Base-by-base conservation (phyloP, 2,888 invertebrate genomes). In the Muscina levida region DNA sequence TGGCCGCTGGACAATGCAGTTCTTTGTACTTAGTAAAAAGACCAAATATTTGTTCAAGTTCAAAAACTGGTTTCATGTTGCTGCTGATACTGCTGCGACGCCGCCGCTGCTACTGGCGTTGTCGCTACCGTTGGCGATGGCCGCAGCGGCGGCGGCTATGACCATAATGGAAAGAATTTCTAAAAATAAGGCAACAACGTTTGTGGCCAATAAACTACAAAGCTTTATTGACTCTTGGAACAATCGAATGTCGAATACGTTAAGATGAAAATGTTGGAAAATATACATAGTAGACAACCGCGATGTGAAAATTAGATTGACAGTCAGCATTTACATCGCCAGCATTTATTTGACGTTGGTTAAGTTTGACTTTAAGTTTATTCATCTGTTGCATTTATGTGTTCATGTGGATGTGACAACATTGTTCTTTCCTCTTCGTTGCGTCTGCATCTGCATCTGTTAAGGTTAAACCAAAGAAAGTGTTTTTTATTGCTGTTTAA, bases 11-110 rank as follows among this genome's bases (percentile, higher is more conserved):
- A 11, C 62, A 62, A 42, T 62, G 62, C 39, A 62, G 39, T 62
- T 51, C 42, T 48, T 56, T 22, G n/a, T 53, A 46, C 51, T 67
- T 71, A 57, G 17, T 74, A 39, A 71, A 57, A 13, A 71, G 22
- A 62, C 62, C 62, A 62, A 62, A 62, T 62, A 62, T 62, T 62
- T 2, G 62, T 62, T 62, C 42, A 57, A 57, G 57, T 62, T 62
- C 42, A 42, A 22, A 62, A 62, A 62, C 62, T n/a, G 62, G 62
- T 62, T 62, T 62, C 62, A 4, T 13, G 11, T 4, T 3, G 42
- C 8, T 22, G 22, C 10, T 62, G 62, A 62, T 22, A 19, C 39
- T 31, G 31, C 42, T 13, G 24, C 2, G 17, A n/a, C n/a, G 46
- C 11, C 5, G 46, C 4, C 5, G 17, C n/a, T 46, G 46, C 1